Percentiles rank a stretch among this genome's conserved stretches.
These are phyloP conservation scores for Parochlus steinenii DNA, from an alignment of 2,888 invertebrate genomes.

Conservation along the genomic window DNA sequence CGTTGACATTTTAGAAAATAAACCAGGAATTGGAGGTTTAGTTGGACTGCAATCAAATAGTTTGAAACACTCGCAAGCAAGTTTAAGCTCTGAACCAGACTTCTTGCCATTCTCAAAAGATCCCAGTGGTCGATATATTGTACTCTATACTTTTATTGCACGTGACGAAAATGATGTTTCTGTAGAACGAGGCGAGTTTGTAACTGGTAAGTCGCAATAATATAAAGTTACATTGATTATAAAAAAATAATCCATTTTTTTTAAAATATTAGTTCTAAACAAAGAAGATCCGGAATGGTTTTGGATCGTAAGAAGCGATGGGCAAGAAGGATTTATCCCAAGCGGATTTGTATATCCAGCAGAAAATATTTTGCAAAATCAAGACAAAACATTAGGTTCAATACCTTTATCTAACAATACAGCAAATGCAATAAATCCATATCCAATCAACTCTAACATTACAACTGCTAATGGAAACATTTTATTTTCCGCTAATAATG, in stretches of 20 bases:
- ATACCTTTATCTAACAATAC: slow-evolving; percentile 21
- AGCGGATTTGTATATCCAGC: slow-evolving; percentile 88
- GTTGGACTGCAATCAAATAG: slow-evolving; percentile 19
- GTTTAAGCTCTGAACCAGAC: slow-evolving; percentile 37
- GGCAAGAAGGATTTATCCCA: slow-evolving; percentile 90
- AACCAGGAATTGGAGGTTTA: slow-evolving; percentile 14
- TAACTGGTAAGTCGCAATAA: slow-evolving; percentile 42
- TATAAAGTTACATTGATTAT: slow-evolving; percentile 2
- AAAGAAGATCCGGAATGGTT: slow-evolving; percentile 94
- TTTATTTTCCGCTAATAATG: slow-evolving; percentile 3
- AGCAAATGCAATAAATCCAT: slow-evolving; percentile 6
- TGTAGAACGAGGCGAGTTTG: slow-evolving; percentile 85
- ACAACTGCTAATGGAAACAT: slow-evolving; percentile 16
- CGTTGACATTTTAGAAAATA: slow-evolving; percentile 13
- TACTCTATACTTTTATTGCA: slow-evolving; percentile 83
- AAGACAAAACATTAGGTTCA: slow-evolving; percentile 20
- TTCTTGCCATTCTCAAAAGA: slow-evolving; percentile 60
- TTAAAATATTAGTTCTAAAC: slow-evolving; percentile 49
- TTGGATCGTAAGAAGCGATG: slow-evolving; percentile 85
- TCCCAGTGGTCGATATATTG: slow-evolving; percentile 79
- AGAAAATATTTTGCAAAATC: slow-evolving; percentile 49
- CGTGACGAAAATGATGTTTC: slow-evolving; percentile 88
- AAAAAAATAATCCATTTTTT: background rate
- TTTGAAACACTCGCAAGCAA: slow-evolving; percentile 30
- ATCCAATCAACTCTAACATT: slow-evolving; percentile 17